Conservation (phyloP, 2,888 invertebrate genomes). For the Podabrus alpinus region DNA sequence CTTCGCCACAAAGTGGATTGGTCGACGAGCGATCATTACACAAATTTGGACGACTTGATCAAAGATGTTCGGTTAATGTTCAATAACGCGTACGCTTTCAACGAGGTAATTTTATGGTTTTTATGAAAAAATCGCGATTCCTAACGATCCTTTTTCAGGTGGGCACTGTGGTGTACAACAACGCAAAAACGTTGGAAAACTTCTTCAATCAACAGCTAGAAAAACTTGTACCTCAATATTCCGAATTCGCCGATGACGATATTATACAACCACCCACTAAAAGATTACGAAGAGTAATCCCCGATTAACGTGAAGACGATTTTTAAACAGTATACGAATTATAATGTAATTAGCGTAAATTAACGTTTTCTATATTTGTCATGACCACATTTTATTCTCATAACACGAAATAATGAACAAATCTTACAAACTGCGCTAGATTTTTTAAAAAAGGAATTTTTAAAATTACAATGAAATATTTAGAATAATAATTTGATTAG, state of each 20-base stretch:
- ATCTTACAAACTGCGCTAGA: background rate
- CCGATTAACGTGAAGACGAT: slow-evolving; percentile 43
- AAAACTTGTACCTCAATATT: slow-evolving; percentile 79
- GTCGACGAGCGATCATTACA: slow-evolving; percentile 72
- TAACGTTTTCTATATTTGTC: background rate
- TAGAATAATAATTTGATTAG: background rate
- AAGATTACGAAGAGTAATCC: slow-evolving; percentile 59
- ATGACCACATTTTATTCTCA: background rate
- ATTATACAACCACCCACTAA: slow-evolving; percentile 57
- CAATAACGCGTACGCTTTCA: slow-evolving; percentile 83
- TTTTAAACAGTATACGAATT: background rate
- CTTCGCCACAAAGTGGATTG: slow-evolving; percentile 82
- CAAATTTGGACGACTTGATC: slow-evolving; percentile 74
- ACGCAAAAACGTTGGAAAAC: slow-evolving; percentile 81
- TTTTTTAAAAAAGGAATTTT: background rate
- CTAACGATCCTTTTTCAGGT: slow-evolving; percentile 58
- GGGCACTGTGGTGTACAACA: slow-evolving; percentile 75
- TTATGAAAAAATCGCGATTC: background rate
- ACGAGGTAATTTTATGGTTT: slow-evolving; percentile 65
- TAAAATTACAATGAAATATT: background rate
- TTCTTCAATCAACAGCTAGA: slow-evolving; percentile 81
- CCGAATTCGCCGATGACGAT: slow-evolving; percentile 57
- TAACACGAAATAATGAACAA: background rate
- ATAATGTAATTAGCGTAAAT: background rate
- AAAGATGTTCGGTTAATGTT: slow-evolving; percentile 84